Base-by-base conservation (phyloP, 1,140 invertebrate species). In the Glossosoma conforme region DNA sequence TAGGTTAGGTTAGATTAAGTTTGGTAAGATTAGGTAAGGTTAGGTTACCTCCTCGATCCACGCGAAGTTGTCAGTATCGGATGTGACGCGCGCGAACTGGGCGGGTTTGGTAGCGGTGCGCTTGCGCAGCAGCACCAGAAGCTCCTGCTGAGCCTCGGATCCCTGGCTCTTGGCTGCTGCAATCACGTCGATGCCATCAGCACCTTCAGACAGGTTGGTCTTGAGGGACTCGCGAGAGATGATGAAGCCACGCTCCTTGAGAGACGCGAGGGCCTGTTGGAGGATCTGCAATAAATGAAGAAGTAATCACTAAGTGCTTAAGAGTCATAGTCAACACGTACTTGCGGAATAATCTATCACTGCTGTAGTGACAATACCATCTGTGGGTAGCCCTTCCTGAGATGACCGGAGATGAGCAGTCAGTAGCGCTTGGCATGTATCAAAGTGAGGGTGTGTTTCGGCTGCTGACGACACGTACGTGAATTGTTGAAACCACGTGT, bases 211-310 rank as follows among this genome's bases (percentile, higher is more conserved):
- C 3, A 64, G 58, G 32, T 59, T 35, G 40, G 69, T 60, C 8
- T 52, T 56, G 13, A 64, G 60, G 21, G 64, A 69, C 61, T 78
- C 76, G 10, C 76, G 62, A 25, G 68, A 71, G 37, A 78, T 69
- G n/a, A 77, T 56, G 61, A 75, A 77, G 41, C 71, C 68, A 52
- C 71, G 70, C 8, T 75, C 71, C 15, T 67, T 67, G 1, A 76
- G 60, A 1, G 64, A 66, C 3, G 47, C 44, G 3, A 67, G 25
- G 3, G 67, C 72, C 65, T 65, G 62, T 56, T 68, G 51, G 1
- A 77, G 61, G 5, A 69, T 37, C 71, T 77, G 44, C 33, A 43
- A 41, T 15, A 13, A 54, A 36, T 2, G 15, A 38, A 38, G 19
- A n/a, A n/a, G n/a, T n/a, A n/a, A n/a, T n/a, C n/a, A n/a, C n/a